phyloP scores from a whole-genome alignment of 1,140 invertebrate genomes.

The Papilio polyxenes region DNA sequence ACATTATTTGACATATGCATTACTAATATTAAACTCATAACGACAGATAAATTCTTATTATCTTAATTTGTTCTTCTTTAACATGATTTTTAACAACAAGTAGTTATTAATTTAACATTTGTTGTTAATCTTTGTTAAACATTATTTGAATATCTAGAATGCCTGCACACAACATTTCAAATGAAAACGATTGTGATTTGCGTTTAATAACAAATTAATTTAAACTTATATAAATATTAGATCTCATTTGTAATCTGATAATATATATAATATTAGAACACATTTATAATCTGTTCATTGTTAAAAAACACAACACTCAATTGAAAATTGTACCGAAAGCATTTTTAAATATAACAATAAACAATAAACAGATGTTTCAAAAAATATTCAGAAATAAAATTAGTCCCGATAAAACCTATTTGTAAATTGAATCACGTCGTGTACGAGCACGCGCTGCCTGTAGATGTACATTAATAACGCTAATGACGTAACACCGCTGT shows the following conservation, averaged over 20 bases:
- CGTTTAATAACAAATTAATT: background rate
- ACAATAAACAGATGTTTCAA: slow-evolving; percentile 32
- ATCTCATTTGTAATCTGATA: too few species aligned
- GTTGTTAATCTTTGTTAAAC: background rate
- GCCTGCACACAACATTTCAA: background rate
- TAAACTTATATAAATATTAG: too few species aligned
- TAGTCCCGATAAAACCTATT: slow-evolving; percentile 27
- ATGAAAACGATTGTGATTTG: background rate
- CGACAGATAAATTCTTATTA: background rate
- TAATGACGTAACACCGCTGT: slow-evolving; percentile 28
- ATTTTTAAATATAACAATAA: slow-evolving; percentile 25
- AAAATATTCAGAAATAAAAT: slow-evolving; percentile 28
- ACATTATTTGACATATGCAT: too few species aligned
- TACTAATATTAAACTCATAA: too few species aligned
- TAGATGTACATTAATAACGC: slow-evolving; percentile 34
- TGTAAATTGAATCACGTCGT: slow-evolving; percentile 34
- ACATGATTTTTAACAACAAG: background rate
- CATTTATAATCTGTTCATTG: too few species aligned
- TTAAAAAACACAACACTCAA: background rate
- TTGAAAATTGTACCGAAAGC: background rate
- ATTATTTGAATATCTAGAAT: background rate
- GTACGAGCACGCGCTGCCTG: slow-evolving; percentile 21
- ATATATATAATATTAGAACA: too few species aligned
- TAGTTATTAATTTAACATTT: background rate
- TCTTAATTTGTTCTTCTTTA: background rate